A percentile compares a stretch with the other conserved stretches of the same genome.
Evolutionary conservation across 1,140 invertebrate species (phyloP).

Genomic region (Drosophila trapezifrons): DNA sequence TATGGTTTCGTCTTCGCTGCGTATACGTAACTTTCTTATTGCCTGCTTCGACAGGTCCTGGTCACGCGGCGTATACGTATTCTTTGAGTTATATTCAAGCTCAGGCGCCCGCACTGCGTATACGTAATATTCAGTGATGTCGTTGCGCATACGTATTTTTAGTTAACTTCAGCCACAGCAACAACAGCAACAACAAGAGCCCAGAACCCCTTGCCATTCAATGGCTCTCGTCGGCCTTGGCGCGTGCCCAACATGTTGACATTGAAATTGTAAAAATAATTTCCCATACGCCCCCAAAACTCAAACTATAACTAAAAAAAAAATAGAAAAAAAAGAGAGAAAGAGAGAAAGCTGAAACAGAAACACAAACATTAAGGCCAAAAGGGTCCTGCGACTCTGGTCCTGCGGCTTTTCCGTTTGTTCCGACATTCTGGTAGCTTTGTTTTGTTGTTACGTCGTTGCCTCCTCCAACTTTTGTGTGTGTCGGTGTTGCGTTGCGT

Average conservation of each 20-base stretch:
- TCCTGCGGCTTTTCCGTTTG: slow-evolving; percentile 34
- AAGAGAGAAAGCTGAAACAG: slow-evolving; percentile 1
- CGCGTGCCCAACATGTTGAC: slow-evolving; percentile 61
- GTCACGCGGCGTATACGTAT: slow-evolving; percentile 24
- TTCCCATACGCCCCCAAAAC: slow-evolving; percentile 43
- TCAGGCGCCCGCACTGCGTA: slow-evolving; percentile 4
- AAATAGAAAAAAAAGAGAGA: neutral
- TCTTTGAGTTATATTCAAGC: neutral
- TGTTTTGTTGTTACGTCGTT: slow-evolving; percentile 10
- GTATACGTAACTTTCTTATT: slow-evolving; percentile 14
- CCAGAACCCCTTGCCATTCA: slow-evolving; percentile 1
- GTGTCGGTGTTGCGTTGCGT: neutral
- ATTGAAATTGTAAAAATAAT: slow-evolving; percentile 82
- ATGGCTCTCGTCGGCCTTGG: slow-evolving; percentile 55
- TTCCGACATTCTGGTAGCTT: slow-evolving; percentile 3
- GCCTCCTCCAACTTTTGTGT: slow-evolving; percentile 27
- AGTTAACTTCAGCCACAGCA: slow-evolving; percentile 34
- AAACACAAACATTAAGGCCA: slow-evolving; percentile 35
- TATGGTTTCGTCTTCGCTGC: neutral
- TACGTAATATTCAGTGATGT: slow-evolving; percentile 5
- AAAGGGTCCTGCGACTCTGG: slow-evolving; percentile 56
- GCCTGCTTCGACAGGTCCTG: neutral
- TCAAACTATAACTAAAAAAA: slow-evolving; percentile 11
- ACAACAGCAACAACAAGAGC: no score
- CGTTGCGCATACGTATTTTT: slow-evolving; percentile 44